Conservation (phyloP, 2,113 vertebrate genomes). For the Antechinus flavipes region DNA sequence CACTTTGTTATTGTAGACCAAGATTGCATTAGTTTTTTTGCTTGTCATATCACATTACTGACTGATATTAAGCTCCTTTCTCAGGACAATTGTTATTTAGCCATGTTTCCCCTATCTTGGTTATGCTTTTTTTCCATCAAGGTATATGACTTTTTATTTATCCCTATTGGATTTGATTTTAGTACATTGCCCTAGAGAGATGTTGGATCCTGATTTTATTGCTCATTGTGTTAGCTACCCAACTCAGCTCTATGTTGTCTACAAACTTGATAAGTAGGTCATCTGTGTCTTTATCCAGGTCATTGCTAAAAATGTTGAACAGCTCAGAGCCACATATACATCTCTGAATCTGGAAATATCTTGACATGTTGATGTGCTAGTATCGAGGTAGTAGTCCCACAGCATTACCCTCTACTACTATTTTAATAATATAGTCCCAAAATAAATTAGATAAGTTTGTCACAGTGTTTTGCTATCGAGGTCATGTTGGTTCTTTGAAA, state of each 20-base stretch:
- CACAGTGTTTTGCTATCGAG: no score
- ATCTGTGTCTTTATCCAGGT: not conserved
- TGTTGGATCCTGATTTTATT: not conserved
- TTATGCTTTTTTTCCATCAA: not conserved
- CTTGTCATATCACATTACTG: not conserved
- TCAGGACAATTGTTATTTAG: not conserved
- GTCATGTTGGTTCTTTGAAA: no score
- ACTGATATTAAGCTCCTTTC: not conserved
- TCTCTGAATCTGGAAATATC: not conserved
- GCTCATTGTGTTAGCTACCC: not conserved
- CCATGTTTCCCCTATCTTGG: not conserved
- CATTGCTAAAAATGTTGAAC: not conserved
- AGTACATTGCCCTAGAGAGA: not conserved
- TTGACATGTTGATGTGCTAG: not conserved
- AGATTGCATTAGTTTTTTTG: not conserved
- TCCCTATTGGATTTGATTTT: not conserved
- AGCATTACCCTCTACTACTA: no score
- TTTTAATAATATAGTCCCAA: no score
- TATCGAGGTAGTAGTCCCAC: not conserved
- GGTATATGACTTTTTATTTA: not conserved
- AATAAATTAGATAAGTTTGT: no score
- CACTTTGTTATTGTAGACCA: not conserved
- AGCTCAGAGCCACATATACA: not conserved
- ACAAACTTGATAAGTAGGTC: no score
- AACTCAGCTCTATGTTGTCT: not conserved